phyloP scores from a whole-genome alignment of 53 echinoderm and acorn worm species.

The Holothuria leucospilota region DNA sequence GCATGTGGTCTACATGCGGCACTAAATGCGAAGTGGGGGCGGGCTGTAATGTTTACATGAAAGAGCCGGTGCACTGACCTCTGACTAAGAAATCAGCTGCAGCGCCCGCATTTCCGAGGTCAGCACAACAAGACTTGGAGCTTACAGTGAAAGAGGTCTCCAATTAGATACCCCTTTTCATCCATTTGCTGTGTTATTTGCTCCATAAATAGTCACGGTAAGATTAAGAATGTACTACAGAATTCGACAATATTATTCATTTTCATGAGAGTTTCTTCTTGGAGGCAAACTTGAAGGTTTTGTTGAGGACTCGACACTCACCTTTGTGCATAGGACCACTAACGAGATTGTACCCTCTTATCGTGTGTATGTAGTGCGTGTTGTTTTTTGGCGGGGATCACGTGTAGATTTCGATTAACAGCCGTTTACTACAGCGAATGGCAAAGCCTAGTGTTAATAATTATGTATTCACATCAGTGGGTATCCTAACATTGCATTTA shows the following conservation, averaged over 20 bases:
- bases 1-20: no score
- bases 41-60: slow-evolving; percentile 25
- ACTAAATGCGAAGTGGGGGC: background rate
- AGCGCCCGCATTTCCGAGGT: slow-evolving; percentile 44
- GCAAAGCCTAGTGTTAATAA: slow-evolving; percentile 4
- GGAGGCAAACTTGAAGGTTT: background rate
- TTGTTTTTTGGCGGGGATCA: slow-evolving; percentile 42
- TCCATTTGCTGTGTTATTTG: background rate
- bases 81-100: background rate
- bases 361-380: background rate
- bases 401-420: slow-evolving; percentile 46
- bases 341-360: background rate
- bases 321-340: slow-evolving; percentile 5
- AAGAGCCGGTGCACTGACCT: background rate
- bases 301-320: background rate
- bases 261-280: background rate
- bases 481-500: no score
- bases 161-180: background rate
- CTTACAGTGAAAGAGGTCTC: background rate
- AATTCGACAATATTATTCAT: background rate
- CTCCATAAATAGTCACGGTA: slow-evolving; percentile 1
- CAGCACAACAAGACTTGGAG: background rate
- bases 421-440: slow-evolving; percentile 12
- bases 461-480: background rate
- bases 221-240: background rate